Evolutionary conservation across 2,888 invertebrate genomes (phyloP).

Genomic region (Rutpela maculata): DNA sequence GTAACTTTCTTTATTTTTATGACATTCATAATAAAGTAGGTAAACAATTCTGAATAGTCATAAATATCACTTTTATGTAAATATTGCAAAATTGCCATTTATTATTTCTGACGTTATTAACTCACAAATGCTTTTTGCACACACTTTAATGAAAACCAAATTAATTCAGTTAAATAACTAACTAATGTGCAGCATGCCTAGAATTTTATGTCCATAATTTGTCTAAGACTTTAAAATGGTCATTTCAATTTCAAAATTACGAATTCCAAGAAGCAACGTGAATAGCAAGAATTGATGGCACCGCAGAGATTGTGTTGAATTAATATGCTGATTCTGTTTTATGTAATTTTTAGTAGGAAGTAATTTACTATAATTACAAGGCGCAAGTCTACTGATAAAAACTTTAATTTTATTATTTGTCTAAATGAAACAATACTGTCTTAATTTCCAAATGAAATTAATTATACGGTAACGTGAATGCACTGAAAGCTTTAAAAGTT

Average conservation of each 20-base stretch:
- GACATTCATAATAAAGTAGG: no score
- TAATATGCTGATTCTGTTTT: slow-evolving; percentile 17
- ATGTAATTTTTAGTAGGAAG: slow-evolving; percentile 29
- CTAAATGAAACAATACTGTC: slow-evolving; percentile 12
- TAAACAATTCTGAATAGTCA: no score
- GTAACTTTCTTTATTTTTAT: no score
- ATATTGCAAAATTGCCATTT: no score
- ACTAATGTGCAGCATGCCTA: background rate
- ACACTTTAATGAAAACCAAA: background rate
- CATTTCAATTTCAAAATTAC: slow-evolving; percentile 7
- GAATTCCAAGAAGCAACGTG: background rate
- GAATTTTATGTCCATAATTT: background rate
- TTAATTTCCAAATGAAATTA: slow-evolving; percentile 24
- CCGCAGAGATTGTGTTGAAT: slow-evolving; percentile 17
- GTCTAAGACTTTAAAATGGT: background rate
- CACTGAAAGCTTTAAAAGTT: slow-evolving; percentile 21
- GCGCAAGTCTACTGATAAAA: slow-evolving; percentile 22
- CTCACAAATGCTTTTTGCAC: background rate
- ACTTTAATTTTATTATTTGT: slow-evolving; percentile 15
- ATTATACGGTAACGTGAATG: slow-evolving; percentile 6
- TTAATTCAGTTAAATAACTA: slow-evolving; percentile 5
- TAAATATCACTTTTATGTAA: no score
- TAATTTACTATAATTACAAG: slow-evolving; percentile 29
- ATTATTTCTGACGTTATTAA: background rate
- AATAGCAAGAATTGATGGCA: slow-evolving; percentile 11